phyloP scores from a whole-genome alignment of 2,888 invertebrate species.

The Drosophila limbata region DNA sequence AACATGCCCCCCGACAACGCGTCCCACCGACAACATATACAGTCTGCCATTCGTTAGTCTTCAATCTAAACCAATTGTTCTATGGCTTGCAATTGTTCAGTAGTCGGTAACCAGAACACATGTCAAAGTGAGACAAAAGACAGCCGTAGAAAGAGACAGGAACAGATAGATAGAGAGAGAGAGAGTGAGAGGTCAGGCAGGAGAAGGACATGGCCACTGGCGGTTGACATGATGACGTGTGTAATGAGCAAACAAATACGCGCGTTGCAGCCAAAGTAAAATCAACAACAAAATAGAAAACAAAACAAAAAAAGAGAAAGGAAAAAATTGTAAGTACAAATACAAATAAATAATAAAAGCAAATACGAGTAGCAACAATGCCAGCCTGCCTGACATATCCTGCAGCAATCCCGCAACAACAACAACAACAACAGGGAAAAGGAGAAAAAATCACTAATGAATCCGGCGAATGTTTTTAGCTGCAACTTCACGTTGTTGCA shows the following conservation, averaged over 20 bases:
- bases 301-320: neutral
- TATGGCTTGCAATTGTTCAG: constrained; percentile 56
- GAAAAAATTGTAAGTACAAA: constrained; percentile 37
- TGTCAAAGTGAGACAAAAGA: constrained; percentile 35
- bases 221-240: constrained; percentile 79
- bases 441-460: constrained; percentile 66
- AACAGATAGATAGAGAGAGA: neutral
- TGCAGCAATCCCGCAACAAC: constrained; percentile 57
- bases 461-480: constrained; percentile 71
- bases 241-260: constrained; percentile 79
- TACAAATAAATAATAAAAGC: constrained; percentile 73
- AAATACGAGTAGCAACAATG: constrained; percentile 57
- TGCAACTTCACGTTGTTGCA: constrained; percentile 67
- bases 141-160: neutral
- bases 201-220: constrained; percentile 61
- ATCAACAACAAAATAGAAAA: neutral
- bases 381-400: constrained; percentile 63
- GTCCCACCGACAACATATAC: neutral
- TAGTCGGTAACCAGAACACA: constrained; percentile 40
- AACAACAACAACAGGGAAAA: constrained; percentile 24
- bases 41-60: constrained; percentile 44
- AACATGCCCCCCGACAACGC: neutral
- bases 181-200: neutral
- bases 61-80: constrained; percentile 68
- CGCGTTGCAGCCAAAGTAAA: constrained; percentile 45